Evolutionary conservation across 2,113 vertebrate genomes (phyloP).

Genomic region (Hippocampus zosterae): DNA sequence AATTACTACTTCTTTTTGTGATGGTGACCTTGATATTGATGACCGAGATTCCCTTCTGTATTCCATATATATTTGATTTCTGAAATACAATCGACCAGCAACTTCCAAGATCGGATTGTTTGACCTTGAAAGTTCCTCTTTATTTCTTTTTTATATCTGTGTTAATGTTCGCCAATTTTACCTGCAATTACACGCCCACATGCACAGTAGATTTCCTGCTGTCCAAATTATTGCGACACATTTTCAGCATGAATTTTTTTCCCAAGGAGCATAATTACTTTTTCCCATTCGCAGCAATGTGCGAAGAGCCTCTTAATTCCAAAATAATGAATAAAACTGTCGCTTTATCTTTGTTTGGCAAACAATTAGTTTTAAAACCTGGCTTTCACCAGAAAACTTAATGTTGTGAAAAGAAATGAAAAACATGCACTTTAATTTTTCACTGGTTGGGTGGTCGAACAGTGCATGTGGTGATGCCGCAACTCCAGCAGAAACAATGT

Average conservation of each 20-base stretch:
- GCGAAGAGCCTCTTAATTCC: conserved; percentile 14
- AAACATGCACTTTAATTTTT: conserved; percentile 4
- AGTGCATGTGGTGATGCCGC: conserved; percentile 26
- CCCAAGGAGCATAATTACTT: not conserved
- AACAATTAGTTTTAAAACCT: conserved; percentile 18
- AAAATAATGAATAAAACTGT: conserved; percentile 26
- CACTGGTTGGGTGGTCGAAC: conserved; percentile 25
- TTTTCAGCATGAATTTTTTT: conserved; percentile 16
- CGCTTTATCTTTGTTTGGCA: conserved; percentile 10
- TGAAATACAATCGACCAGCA: not conserved
- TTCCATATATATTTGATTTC: not conserved
- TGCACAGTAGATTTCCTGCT: conserved; percentile 14
- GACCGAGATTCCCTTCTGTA: too few species aligned
- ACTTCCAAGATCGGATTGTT: not conserved
- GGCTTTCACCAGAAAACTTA: conserved; percentile 2
- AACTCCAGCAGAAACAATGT: conserved; percentile 26
- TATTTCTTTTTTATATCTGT: not conserved
- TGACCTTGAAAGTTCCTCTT: not conserved
- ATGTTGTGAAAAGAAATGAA: not conserved
- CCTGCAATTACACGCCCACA: conserved; percentile 13
- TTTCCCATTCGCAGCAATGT: conserved; percentile 11
- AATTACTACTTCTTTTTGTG: too few species aligned
- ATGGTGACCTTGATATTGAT: too few species aligned
- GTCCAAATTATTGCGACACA: conserved; percentile 30
- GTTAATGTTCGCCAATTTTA: conserved; percentile 18